phyloP scores from a whole-genome alignment of 2,797 vertebrate species.

The Danio tinwini region DNA sequence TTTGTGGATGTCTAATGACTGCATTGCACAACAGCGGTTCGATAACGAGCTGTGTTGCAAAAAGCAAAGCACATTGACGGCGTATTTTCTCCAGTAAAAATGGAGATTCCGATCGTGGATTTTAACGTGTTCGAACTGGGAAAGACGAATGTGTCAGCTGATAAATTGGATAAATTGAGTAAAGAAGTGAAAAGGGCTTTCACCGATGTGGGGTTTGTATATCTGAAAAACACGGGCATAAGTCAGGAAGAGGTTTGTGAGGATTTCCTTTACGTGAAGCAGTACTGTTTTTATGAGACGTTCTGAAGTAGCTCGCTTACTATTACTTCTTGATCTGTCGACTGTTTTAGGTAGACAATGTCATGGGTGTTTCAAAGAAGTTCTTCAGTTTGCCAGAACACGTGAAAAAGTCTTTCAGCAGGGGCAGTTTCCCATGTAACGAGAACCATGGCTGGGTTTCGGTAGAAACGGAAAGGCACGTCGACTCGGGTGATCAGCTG shows the following conservation, averaged over 20 bases:
- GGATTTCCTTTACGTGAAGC: not conserved
- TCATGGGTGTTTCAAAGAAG: slow-evolving; percentile 66
- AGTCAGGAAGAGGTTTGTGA: slow-evolving; percentile 68
- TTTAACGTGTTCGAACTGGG: slow-evolving; percentile 65
- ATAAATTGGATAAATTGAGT: slow-evolving; percentile 55
- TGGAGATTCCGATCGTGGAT: slow-evolving; percentile 74
- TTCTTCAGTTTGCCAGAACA: slow-evolving; percentile 78
- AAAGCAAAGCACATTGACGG: no score
- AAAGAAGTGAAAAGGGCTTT: slow-evolving; percentile 68
- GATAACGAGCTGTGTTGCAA: not conserved
- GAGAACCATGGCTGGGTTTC: slow-evolving; percentile 76
- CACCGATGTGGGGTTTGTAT: slow-evolving; percentile 73
- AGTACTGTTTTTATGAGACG: not conserved
- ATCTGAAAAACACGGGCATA: slow-evolving; percentile 76
- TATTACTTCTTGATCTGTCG: not conserved
- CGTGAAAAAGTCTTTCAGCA: slow-evolving; percentile 67
- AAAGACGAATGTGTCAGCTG: not conserved
- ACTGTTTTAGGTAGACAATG: slow-evolving; percentile 66
- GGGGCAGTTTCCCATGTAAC: slow-evolving; percentile 45
- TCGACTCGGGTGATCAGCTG: not conserved
- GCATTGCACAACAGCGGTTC: not conserved
- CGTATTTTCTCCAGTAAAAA: slow-evolving; percentile 24
- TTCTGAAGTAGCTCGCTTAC: not conserved
- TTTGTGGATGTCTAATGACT: no score
- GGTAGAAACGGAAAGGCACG: slow-evolving; percentile 70